phyloP scores from a whole-genome alignment of 2,888 invertebrate species.

The Onchidella celtica region DNA sequence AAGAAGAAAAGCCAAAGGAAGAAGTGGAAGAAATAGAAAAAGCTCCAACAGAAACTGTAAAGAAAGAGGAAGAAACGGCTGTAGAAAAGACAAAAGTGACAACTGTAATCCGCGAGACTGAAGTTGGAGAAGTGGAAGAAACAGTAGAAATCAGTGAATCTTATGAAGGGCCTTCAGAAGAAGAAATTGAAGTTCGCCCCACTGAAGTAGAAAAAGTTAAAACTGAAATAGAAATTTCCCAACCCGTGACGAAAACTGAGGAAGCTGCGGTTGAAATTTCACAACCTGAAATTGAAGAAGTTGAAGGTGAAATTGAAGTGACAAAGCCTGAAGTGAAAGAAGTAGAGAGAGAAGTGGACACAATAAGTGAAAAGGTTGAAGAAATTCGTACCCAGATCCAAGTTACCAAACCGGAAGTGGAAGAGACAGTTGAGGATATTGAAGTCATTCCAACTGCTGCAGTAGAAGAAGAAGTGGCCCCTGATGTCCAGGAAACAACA shows the following conservation, averaged over 20 bases:
- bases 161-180: too few species aligned
- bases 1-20: slow-evolving; percentile 40
- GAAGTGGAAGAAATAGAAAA: slow-evolving; percentile 57
- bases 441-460: slow-evolving; percentile 34
- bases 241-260: slow-evolving; percentile 17
- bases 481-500: slow-evolving; percentile 77
- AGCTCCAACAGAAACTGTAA: background rate
- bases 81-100: slow-evolving; percentile 26
- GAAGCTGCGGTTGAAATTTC: slow-evolving; percentile 74
- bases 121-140: slow-evolving; percentile 42
- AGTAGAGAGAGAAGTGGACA: too few species aligned
- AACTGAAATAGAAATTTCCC: slow-evolving; percentile 37
- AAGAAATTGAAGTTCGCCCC: too few species aligned
- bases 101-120: slow-evolving; percentile 27
- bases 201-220: too few species aligned
- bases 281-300: slow-evolving; percentile 34
- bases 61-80: slow-evolving; percentile 55
- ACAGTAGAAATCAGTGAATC: too few species aligned
- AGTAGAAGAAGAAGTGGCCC: slow-evolving; percentile 35
- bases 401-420: slow-evolving; percentile 66
- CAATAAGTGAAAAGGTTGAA: too few species aligned
- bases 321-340: slow-evolving; percentile 48
- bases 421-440: slow-evolving; percentile 64
- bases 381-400: too few species aligned
- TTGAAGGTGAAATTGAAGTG: slow-evolving; percentile 33